A percentile compares a stretch with the other conserved stretches of the same genome.
Conservation (phyloP, 2,113 vertebrate species). For the Dinomys branickii region DNA sequence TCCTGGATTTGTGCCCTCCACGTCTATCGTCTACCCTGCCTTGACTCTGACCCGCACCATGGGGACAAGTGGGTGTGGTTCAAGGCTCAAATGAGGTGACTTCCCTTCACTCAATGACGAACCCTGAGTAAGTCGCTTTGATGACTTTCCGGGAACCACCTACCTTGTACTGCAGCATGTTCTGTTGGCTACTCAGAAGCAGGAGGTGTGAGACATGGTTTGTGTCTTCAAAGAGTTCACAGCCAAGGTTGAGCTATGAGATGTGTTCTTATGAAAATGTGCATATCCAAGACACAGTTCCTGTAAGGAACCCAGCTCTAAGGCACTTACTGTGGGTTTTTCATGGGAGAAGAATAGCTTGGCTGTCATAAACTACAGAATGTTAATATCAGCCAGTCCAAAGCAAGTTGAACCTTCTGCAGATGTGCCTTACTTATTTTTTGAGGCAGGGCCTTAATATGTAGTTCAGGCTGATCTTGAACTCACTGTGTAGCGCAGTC, state of each 20-base stretch:
- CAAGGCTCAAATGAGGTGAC: background rate
- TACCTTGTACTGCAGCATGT: background rate
- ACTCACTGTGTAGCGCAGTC: background rate
- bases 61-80: background rate
- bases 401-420: background rate
- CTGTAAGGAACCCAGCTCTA: background rate
- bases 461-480: background rate
- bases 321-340: background rate
- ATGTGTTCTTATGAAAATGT: background rate
- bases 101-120: background rate
- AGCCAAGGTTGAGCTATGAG: background rate
- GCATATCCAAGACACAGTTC: background rate
- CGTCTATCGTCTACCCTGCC: fast-evolving
- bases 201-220: background rate
- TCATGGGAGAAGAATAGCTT: background rate
- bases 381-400: background rate
- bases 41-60: background rate
- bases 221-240: background rate
- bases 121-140: background rate
- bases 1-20: background rate
- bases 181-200: background rate
- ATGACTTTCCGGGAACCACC: background rate
- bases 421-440: background rate
- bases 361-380: background rate
- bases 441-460: background rate